These are phyloP conservation scores for Podiceps cristatus DNA, from an alignment of 2,113 vertebrate species.

Conservation along the genomic window DNA sequence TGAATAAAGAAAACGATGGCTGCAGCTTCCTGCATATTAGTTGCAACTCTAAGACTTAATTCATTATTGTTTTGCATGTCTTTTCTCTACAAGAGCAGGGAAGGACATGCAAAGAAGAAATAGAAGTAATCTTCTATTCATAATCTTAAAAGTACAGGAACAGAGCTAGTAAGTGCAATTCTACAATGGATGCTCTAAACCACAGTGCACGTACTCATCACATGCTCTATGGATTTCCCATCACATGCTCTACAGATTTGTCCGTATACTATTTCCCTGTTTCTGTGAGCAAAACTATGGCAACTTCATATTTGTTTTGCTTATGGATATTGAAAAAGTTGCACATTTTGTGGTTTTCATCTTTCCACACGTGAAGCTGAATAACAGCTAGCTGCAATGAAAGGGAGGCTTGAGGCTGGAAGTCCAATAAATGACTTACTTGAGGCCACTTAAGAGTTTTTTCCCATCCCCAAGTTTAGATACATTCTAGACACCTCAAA, in stretches of 20 bases:
- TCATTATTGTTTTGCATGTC: background rate
- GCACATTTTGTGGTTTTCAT: background rate
- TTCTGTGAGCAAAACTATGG: background rate
- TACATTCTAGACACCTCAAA: background rate
- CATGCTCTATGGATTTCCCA: background rate
- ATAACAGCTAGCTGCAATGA: background rate
- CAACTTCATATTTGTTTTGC: background rate
- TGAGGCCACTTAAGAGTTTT: background rate
- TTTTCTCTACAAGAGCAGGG: background rate
- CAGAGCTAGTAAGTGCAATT: background rate
- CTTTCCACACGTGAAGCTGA: background rate
- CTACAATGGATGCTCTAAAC: background rate
- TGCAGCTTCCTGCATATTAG: background rate
- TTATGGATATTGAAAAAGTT: background rate
- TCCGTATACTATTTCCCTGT: background rate
- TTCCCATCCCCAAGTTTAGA: background rate
- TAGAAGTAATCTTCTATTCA: background rate
- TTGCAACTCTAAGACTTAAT: background rate
- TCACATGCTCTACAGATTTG: background rate
- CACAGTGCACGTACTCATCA: background rate
- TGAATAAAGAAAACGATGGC: background rate
- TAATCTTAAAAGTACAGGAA: background rate
- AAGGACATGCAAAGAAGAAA: background rate
- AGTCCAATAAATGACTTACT: background rate
- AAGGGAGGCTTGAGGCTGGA: background rate